Conservation (phyloP, 2,797 vertebrate genomes). For the Hipposideros larvatus region DNA sequence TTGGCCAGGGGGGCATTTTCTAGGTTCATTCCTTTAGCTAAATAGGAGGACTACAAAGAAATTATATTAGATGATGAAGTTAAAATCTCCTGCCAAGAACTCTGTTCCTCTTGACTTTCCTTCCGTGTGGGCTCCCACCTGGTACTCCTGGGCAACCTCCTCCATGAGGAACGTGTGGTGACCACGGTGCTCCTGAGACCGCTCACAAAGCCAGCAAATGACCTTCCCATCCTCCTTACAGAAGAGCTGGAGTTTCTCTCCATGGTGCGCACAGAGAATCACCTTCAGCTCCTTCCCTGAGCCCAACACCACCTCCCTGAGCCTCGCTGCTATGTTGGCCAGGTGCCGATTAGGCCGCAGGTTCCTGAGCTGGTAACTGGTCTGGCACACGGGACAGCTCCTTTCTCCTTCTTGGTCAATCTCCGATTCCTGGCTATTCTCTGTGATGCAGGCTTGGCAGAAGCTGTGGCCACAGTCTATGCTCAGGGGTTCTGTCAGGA, state of each 20-base stretch:
- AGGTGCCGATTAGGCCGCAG: constrained; percentile 79
- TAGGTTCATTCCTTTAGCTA: constrained; percentile 12
- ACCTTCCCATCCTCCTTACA: constrained; percentile 78
- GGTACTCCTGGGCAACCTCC: constrained; percentile 72
- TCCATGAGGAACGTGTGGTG: constrained; percentile 78
- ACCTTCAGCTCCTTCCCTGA: background rate
- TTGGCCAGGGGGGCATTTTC: background rate
- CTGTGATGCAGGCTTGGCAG: constrained; percentile 75
- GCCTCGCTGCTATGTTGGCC: constrained; percentile 69
- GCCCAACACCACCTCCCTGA: constrained; percentile 56
- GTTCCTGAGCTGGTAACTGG: constrained; percentile 55
- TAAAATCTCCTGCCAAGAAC: background rate
- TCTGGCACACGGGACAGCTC: constrained; percentile 76
- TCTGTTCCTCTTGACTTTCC: background rate
- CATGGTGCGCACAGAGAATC: constrained; percentile 55
- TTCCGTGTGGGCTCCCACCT: constrained; percentile 62
- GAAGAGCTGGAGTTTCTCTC: constrained; percentile 81
- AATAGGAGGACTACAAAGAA: background rate
- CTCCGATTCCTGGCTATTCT: background rate
- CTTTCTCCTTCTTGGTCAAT: background rate
- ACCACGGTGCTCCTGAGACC: constrained; percentile 75
- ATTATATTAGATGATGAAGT: background rate
- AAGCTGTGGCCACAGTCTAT: constrained; percentile 83
- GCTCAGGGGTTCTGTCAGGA: constrained; percentile 79
- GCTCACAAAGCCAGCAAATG: constrained; percentile 80